Percentiles rank a stretch among this genome's conserved stretches.
Conservation (phyloP, 2,797 vertebrate genomes). For the Rhinophrynus dorsalis region DNA sequence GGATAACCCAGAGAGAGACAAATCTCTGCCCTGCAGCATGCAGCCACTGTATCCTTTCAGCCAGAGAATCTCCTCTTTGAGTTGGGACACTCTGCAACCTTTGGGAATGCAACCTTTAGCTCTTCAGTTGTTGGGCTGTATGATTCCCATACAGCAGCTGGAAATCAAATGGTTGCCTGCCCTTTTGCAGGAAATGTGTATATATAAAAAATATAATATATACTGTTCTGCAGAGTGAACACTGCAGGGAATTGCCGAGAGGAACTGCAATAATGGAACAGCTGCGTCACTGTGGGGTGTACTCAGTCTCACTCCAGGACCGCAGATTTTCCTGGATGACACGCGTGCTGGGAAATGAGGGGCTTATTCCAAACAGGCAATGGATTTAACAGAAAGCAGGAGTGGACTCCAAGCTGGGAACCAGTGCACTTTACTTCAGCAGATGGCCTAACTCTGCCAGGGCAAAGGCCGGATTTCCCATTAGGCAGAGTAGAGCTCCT, state of each 20-base stretch:
- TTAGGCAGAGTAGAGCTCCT: too few relatives aligned
- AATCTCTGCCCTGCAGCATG: neutral
- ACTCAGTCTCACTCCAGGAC: conserved; percentile 19
- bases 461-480: too few relatives aligned
- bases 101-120: too few relatives aligned
- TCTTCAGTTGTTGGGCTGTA: too few relatives aligned
- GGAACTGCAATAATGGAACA: conserved; percentile 42
- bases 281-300: conserved; percentile 37
- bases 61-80: too few relatives aligned
- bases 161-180: too few relatives aligned
- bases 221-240: conserved; percentile 40
- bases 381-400: conserved; percentile 23
- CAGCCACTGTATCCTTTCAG: too few relatives aligned
- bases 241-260: conserved; percentile 26
- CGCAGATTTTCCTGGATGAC: conserved; percentile 23
- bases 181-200: conserved; percentile 25
- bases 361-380: conserved; percentile 20
- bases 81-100: too few relatives aligned
- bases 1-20: too few relatives aligned
- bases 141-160: too few relatives aligned
- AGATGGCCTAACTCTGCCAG: neutral
- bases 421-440: neutral
- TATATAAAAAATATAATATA: too few relatives aligned
- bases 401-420: neutral
- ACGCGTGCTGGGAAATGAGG: conserved; percentile 10